Conservation (phyloP, 2,797 vertebrate genomes). For the Carcharodon carcharias region DNA sequence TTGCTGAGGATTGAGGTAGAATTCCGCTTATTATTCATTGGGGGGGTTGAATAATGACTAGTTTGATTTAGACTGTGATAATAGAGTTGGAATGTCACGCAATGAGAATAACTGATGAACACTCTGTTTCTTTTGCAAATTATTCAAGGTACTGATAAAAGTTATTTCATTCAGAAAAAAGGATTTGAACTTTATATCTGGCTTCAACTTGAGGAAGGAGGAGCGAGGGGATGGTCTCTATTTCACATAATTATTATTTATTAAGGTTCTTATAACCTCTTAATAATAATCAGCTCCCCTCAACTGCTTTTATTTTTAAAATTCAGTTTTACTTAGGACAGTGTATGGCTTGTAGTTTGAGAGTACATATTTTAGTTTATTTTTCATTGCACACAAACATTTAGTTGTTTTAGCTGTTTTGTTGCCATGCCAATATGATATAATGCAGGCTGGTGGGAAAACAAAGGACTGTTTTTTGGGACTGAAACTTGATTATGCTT, state of each 20-base stretch:
- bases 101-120: constrained; percentile 64
- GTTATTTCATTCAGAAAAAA: constrained; percentile 53
- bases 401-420: constrained; percentile 72
- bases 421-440: constrained; percentile 80
- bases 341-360: constrained; percentile 59
- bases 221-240: constrained; percentile 50
- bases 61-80: constrained; percentile 11
- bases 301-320: constrained; percentile 43
- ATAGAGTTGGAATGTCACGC: neutral
- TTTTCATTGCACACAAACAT: constrained; percentile 70
- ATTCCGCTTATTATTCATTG: neutral
- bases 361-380: constrained; percentile 62
- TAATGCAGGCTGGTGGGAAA: constrained; percentile 80
- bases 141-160: constrained; percentile 71
- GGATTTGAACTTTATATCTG: constrained; percentile 59
- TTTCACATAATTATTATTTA: constrained; percentile 65
- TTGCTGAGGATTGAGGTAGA: constrained; percentile 9
- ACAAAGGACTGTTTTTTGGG: constrained; percentile 85
- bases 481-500: constrained; percentile 98
- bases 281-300: constrained; percentile 57
- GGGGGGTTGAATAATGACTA: too few relatives aligned
- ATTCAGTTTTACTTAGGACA: constrained; percentile 59
- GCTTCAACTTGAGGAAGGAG: constrained; percentile 50
- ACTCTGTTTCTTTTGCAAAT: constrained; percentile 68
- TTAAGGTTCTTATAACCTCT: constrained; percentile 63